Percentiles rank a stretch among this genome's conserved stretches.
Evolutionary conservation across 2,113 vertebrate species (phyloP).

Genomic region (Stegastes partitus): DNA sequence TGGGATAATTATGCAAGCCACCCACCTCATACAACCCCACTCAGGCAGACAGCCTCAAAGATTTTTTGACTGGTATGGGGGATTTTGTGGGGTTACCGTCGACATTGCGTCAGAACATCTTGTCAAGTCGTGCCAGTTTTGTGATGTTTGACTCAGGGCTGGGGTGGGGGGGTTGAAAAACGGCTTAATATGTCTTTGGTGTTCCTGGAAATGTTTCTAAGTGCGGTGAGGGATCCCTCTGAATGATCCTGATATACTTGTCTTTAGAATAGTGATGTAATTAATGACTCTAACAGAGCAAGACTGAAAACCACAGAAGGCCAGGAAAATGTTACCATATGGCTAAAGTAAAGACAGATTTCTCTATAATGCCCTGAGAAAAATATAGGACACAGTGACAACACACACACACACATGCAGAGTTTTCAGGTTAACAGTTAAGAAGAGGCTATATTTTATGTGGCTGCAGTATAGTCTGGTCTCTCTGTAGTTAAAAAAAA

Average conservation of each 20-base stretch:
- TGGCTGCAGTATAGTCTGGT: conserved; percentile 8
- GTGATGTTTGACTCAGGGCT: conserved; percentile 44
- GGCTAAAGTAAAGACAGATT: conserved; percentile 73
- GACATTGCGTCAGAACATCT: conserved; percentile 56
- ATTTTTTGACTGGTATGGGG: conserved; percentile 45
- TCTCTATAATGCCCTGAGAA: conserved; percentile 58
- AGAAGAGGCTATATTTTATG: conserved; percentile 40
- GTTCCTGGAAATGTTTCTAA: conserved; percentile 75
- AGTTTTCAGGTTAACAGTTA: conserved; percentile 58
- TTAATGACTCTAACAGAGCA: conserved; percentile 84
- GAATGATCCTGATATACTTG: conserved; percentile 77
- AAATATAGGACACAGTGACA: conserved; percentile 57
- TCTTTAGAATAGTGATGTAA: conserved; percentile 83
- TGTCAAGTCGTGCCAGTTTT: conserved; percentile 65
- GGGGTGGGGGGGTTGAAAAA: conserved; percentile 18
- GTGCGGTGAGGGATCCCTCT: conserved; percentile 67
- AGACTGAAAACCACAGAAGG: conserved; percentile 76
- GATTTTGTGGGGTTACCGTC: conserved; percentile 66
- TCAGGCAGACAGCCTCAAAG: conserved; percentile 49
- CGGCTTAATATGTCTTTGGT: conserved; percentile 57
- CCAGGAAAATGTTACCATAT: conserved; percentile 84
- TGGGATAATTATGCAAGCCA: conserved; percentile 59
- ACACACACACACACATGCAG: conserved; percentile 14
- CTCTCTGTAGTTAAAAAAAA: conserved; percentile 3
- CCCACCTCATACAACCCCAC: conserved; percentile 52